Evolutionary conservation across 1,140 invertebrate genomes (phyloP), one percentile per base, ranked within the genome.

Genomic region (Mamestra configurata): DNA sequence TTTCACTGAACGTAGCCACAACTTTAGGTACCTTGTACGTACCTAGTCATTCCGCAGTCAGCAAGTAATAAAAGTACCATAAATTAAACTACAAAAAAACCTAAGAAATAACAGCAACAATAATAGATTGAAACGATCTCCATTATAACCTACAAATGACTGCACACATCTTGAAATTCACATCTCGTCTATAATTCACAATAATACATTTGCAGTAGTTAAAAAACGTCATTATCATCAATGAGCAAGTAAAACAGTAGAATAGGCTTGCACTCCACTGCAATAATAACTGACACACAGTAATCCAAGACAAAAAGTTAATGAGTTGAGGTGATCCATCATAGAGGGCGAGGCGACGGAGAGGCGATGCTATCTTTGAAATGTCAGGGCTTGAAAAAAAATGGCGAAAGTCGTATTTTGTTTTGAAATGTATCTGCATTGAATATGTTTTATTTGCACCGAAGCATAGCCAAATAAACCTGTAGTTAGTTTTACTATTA

Each of bases 281-380:
- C 51, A 57, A 57, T 73, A 57, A 71, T 73, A 73, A 73, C 51
- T 73, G 71, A 73, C 53, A 73, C 71, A 73, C 31, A 77, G 73
- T 64, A 70, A 78, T 71, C 15, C 51, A 37, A 4, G 51, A 59
- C 77, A 79, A 71, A 79, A 79, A 79, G 22, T 77, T 77, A 77
- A 77, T 77, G 75, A 77, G 75, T 53, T 77, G 31, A 13, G 64
- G 10, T 46, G 18, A 24, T 71, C 43, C 46, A 31, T 35, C 37
- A 49, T 11, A 31, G 0, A 6, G 10, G 10, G 46, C 27, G 27
- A 53, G 5, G 68, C 46, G 15, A 35, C 51, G 7, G 15, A 13
- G 7, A 18, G 10, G 10, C 31, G 35, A 61, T n/a, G 57, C n/a
- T 35, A 24, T 55, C 8, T 55, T 15, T 46, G 2, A 40, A 10